Conservation (phyloP, 2,113 vertebrate species). For the Apaloderma vittatum region DNA sequence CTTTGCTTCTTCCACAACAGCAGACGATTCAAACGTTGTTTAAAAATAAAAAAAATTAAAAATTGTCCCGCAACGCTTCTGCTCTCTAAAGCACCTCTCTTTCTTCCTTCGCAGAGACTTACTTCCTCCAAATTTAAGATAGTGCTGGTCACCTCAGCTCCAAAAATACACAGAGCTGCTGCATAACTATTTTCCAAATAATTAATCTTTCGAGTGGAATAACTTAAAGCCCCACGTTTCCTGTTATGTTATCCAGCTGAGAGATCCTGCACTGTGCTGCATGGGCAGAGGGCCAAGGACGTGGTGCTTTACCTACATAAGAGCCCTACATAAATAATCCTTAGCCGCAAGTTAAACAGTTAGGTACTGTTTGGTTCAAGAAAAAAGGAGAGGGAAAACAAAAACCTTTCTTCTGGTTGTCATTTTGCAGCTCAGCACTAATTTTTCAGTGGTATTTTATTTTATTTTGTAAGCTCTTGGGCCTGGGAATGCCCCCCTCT, state of each 20-base stretch:
- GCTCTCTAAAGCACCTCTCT: background rate
- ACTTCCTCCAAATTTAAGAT: slow-evolving; percentile 64
- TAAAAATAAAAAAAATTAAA: background rate
- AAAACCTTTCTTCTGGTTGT: slow-evolving; percentile 55
- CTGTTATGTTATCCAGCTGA: slow-evolving; percentile 82
- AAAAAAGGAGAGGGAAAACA: slow-evolving; percentile 62
- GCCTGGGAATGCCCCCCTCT: slow-evolving; percentile 10
- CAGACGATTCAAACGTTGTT: background rate
- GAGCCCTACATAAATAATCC: slow-evolving; percentile 77
- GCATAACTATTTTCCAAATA: slow-evolving; percentile 81
- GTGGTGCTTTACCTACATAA: slow-evolving; percentile 78
- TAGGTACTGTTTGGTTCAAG: slow-evolving; percentile 64
- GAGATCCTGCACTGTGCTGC: slow-evolving; percentile 72
- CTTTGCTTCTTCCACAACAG: background rate
- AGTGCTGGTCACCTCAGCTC: slow-evolving; percentile 71
- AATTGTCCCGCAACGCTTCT: background rate
- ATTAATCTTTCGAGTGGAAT: slow-evolving; percentile 84
- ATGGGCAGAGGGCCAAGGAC: slow-evolving; percentile 77
- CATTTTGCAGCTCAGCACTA: background rate
- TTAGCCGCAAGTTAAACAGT: slow-evolving; percentile 79
- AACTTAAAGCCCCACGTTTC: slow-evolving; percentile 80
- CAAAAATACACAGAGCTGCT: slow-evolving; percentile 70
- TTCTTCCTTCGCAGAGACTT: background rate
- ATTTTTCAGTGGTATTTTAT: slow-evolving; percentile 23
- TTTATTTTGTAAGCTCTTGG: background rate